Conservation (phyloP, 1,140 invertebrate species). For the Vanessa tameamea region DNA sequence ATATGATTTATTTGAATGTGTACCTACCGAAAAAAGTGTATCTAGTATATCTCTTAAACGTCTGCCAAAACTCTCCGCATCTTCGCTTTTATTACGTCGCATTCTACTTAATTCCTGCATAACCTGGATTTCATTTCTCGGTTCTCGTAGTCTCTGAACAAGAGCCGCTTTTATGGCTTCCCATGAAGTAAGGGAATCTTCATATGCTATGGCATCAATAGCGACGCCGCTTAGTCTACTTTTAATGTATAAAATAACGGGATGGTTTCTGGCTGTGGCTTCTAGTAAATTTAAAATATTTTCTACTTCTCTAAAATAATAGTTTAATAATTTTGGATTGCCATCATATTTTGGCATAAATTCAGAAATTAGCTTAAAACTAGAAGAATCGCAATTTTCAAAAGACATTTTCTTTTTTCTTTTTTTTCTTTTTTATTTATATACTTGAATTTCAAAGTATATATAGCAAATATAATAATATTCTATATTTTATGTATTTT, state of each 20-base stretch:
- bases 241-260: conserved; percentile 12
- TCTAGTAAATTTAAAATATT: conserved; percentile 9
- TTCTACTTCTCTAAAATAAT: conserved; percentile 8
- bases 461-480: not conserved
- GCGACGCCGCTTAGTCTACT: conserved; percentile 3
- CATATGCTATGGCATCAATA: conserved; percentile 1
- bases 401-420: not conserved
- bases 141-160: not conserved
- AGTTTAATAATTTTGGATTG: not conserved
- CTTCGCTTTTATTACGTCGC: conserved; percentile 3
- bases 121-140: conserved; percentile 4
- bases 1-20: not conserved
- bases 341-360: not conserved
- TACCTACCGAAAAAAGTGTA: conserved; percentile 2
- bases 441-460: not conserved
- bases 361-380: not conserved
- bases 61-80: not conserved
- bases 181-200: conserved; percentile 2
- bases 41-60: not conserved
- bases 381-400: not conserved
- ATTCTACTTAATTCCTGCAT: conserved; percentile 9
- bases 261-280: not conserved
- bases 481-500: not conserved
- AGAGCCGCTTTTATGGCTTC: conserved; percentile 4
- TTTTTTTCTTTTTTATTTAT: too few relatives aligned